Base-by-base conservation (phyloP, 2,113 vertebrate species). In the Anguilla rostrata region DNA sequence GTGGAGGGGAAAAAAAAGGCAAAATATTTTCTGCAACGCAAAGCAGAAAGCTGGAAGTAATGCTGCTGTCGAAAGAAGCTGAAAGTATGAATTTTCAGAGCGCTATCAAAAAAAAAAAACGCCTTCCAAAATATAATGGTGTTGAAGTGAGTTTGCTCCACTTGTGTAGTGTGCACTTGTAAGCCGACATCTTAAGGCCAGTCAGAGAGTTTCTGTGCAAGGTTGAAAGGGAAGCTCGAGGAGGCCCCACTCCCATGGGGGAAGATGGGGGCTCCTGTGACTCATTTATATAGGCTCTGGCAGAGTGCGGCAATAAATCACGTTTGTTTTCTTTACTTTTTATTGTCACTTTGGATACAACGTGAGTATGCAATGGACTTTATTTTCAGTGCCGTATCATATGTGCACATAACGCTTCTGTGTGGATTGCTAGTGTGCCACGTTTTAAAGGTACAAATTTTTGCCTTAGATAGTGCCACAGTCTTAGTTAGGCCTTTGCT, bases 1-100 rank as follows among this genome's bases (percentile, higher is more conserved):
- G 96, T 95, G 92, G 96, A 91, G 95, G 92, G 90, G 94, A 91
- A 97, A 94, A 95, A 95, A 96, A 97, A 96, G 97, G 93, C 96
- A 89, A 83, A 96, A 96, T 95, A 97, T 96, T 98, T 98, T 97
- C 94, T 97, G 96, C 96, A 96, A 96, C 95, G 95, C 96, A 96
- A 96, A 97, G 96, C 97, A 96, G 93, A 96, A 95, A 94, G 89
- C 80, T 60, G 92, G 93, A 34, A 95, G 92, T 95, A 94, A 89
- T 92, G 94, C 95, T 90, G 26, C 87, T 85, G 94, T 88, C 82
- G 90, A 95, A 94, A 94, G 86, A 86, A 39, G 86, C 88, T 87
- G 87, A 89, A 92, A 94, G 92, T 94, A 93, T 93, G 84, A 89
- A 93, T 92, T 91, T 83, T n/a, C 79, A 49, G n/a, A 83, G 85